Percentiles rank a stretch among this genome's conserved stretches.
Evolutionary conservation across 1,140 invertebrate species (phyloP).

Genomic region (Achroia grisella): DNA sequence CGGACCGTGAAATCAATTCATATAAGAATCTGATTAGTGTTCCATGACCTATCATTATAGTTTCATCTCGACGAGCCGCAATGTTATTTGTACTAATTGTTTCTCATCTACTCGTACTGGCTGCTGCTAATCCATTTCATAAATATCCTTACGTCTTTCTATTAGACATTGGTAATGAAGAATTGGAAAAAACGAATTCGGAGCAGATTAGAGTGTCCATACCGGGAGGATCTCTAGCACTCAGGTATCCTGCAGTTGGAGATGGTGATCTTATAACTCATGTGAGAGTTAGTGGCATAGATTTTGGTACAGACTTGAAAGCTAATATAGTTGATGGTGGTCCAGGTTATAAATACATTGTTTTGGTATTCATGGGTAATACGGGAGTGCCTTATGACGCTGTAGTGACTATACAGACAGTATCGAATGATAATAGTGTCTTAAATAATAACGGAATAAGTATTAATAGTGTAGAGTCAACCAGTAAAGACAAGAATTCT

Average conservation of each 20-base stretch:
- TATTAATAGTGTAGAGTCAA: conserved; percentile 3
- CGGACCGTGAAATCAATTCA: conserved; percentile 51
- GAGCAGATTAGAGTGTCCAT: conserved; percentile 51
- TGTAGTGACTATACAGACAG: conserved; percentile 48
- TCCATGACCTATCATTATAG: conserved; percentile 42
- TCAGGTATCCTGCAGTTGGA: conserved; percentile 49
- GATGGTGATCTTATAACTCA: conserved; percentile 50
- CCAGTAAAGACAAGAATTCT: conserved; percentile 5
- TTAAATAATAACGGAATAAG: conserved; percentile 4
- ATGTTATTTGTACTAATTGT: conserved; percentile 46
- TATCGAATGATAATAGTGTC: conserved; percentile 12
- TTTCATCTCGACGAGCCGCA: conserved; percentile 20
- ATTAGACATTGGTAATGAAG: conserved; percentile 65
- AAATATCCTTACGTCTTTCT: conserved; percentile 61
- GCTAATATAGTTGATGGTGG: conserved; percentile 58
- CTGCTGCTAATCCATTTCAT: conserved; percentile 44
- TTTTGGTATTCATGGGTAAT: conserved; percentile 52
- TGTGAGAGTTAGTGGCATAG: conserved; percentile 54
- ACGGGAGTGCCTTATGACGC: conserved; percentile 46
- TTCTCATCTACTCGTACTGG: conserved; percentile 19
- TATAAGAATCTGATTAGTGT: conserved; percentile 57
- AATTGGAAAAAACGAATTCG: conserved; percentile 41
- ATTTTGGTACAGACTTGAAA: conserved; percentile 58
- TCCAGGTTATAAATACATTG: conserved; percentile 57
- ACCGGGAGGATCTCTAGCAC: conserved; percentile 50